Evolutionary conservation across 2,888 invertebrate genomes (phyloP).

Genomic region (Neoaliturus tenellus): DNA sequence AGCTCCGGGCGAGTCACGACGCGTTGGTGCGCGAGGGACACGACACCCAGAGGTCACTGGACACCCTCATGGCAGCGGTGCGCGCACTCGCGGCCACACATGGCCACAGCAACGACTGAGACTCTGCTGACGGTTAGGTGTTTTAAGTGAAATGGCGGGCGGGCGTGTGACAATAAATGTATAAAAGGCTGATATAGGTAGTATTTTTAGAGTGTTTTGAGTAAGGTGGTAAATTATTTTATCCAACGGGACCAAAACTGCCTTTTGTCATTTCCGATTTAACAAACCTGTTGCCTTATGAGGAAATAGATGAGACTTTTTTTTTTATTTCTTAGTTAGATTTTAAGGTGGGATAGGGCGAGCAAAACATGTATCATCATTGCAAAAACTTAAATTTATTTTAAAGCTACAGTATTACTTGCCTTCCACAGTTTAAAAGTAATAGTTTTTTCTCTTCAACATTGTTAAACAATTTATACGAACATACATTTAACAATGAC

Average conservation of each 20-base stretch:
- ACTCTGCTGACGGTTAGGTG: background rate
- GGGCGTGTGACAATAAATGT: constrained; percentile 12
- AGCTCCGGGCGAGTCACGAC: constrained; percentile 48
- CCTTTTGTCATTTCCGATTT: background rate
- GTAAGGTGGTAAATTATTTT: constrained; percentile 2
- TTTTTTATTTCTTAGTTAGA: no score
- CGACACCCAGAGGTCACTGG: constrained; percentile 47
- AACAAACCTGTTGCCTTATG: background rate
- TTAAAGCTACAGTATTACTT: no score
- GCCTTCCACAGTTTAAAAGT: no score
- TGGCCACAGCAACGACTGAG: constrained; percentile 45
- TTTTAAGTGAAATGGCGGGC: constrained; percentile 50
- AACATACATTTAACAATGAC: no score
- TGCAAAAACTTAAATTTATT: no score
- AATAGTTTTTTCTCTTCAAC: no score
- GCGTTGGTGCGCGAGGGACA: constrained; percentile 54
- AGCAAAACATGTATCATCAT: no score
- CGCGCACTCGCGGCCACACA: constrained; percentile 22
- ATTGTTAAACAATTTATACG: no score
- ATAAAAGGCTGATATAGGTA: constrained; percentile 13
- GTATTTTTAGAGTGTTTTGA: background rate
- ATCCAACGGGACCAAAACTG: constrained; percentile 27
- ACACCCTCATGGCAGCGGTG: constrained; percentile 54
- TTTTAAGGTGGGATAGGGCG: no score
- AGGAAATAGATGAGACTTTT: no score